phyloP scores from a whole-genome alignment of 2,797 vertebrate genomes.

The Myotis pilosus region DNA sequence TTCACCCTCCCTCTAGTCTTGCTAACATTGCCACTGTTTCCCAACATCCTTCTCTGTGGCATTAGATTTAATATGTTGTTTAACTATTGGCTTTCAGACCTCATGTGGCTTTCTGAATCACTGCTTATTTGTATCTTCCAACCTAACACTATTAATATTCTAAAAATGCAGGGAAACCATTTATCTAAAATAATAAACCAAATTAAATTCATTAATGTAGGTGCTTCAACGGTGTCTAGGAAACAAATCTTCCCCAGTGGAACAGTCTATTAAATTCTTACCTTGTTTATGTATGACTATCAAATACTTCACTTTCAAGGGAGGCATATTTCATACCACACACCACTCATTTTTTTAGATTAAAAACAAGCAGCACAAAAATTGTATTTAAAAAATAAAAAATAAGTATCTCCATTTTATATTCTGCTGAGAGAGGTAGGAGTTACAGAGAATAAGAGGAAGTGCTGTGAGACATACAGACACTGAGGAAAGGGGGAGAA shows the following conservation, averaged over 20 bases:
- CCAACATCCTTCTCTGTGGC: neutral
- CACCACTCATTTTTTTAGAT: neutral
- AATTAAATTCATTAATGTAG: slow-evolving; percentile 28
- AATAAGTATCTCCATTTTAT: neutral
- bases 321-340: neutral
- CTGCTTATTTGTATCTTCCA: neutral
- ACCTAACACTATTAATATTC: neutral
- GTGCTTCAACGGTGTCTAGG: neutral
- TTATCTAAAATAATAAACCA: slow-evolving; percentile 23
- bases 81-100: neutral
- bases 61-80: neutral
- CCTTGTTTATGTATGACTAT: neutral
- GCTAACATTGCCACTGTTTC: neutral
- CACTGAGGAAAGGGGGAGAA: neutral
- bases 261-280: neutral
- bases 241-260: neutral
- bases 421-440: neutral
- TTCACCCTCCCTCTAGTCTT: neutral
- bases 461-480: neutral
- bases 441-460: neutral
- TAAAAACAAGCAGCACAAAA: neutral
- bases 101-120: neutral
- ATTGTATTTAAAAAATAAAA: neutral
- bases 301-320: neutral
- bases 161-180: neutral